Conservation (phyloP, 2,888 invertebrate species). For the Netelia inedita region DNA sequence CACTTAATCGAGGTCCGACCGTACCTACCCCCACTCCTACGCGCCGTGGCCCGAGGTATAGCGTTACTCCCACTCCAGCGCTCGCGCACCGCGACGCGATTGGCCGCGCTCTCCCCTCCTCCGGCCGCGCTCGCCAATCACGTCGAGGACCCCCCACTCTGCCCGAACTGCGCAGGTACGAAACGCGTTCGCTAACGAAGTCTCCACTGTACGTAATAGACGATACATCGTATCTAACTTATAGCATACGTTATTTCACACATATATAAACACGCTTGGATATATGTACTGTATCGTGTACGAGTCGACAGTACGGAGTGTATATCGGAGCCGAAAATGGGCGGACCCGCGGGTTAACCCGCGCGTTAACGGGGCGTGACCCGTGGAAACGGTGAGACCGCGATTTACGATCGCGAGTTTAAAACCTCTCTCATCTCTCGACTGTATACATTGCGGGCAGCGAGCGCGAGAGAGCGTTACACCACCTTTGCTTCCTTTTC, state of each 20-base stretch:
- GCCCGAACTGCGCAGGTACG: too few species aligned
- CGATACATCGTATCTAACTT: conserved; percentile 6
- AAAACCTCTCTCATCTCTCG: conserved; percentile 61
- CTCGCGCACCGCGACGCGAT: too few species aligned
- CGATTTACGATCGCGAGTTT: conserved; percentile 79
- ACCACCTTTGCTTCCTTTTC: conserved; percentile 52
- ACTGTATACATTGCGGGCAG: conserved; percentile 44
- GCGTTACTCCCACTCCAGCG: too few species aligned
- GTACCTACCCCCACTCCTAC: too few species aligned
- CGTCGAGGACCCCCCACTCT: too few species aligned
- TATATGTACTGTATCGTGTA: neutral
- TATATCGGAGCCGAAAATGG: conserved; percentile 73
- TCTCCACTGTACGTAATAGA: conserved; percentile 8
- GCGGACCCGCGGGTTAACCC: conserved; percentile 76
- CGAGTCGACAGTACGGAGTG: conserved; percentile 32
- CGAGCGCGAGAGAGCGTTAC: conserved; percentile 15
- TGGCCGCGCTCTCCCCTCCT: too few species aligned
- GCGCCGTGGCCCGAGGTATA: too few species aligned
- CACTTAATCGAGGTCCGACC: too few species aligned
- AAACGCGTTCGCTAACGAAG: neutral
- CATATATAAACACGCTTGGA: conserved; percentile 16
- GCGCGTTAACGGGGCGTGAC: conserved; percentile 80
- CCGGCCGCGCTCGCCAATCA: too few species aligned
- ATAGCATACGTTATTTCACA: neutral
- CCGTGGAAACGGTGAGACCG: conserved; percentile 76